Evolutionary conservation across 2,888 invertebrate genomes (phyloP), one percentile per base, ranked within the genome.

Genomic region (Polylopha cassiicola): DNA sequence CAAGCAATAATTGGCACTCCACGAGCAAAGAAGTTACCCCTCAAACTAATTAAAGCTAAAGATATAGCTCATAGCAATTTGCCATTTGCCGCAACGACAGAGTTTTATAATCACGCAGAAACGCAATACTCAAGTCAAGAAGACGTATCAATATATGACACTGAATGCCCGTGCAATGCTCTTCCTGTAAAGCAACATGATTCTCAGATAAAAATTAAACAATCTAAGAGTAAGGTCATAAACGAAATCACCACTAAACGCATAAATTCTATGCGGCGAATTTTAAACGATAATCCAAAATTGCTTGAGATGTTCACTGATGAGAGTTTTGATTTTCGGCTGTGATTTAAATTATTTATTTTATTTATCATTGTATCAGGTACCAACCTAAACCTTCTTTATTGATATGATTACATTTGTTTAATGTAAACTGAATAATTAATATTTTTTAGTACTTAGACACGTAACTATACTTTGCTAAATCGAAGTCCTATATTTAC

Each of bases 71-170:
- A 47, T 14, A 47, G 47, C 26, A 64, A 73, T 34, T 39, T 79
- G 24, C 75, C 67, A 10, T 84, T 81, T 64, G 49, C 65, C 9
- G 58, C 49, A 32, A 79, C 75, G 3, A 65, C 61, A 32, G 75
- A 81, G 48, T 57, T 43, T 11, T 56, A 46, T 50, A 71, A 61
- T 15, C 61, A 64, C 18, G 57, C 60, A 3, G 74, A 56, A 13
- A 81, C 82, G 14, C 84, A 84, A 49, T 84, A 66, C 58, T 79
- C 78, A 0, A 77, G 74, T 34, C 68, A 70, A 55, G 80, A 81
- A 57, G 65, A 73, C 24, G 8, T 75, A 3, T 29, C 44, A 37
- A 14, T 44, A 2, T 39, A 55, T 26, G 46, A 58, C 38, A 27
- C 49, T n/a, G 42, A 41, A 14, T 80, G 80, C 44, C 51, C 63